Base-by-base conservation (phyloP, 2,797 vertebrate genomes). In the Oryzias dopingdopingensis region DNA sequence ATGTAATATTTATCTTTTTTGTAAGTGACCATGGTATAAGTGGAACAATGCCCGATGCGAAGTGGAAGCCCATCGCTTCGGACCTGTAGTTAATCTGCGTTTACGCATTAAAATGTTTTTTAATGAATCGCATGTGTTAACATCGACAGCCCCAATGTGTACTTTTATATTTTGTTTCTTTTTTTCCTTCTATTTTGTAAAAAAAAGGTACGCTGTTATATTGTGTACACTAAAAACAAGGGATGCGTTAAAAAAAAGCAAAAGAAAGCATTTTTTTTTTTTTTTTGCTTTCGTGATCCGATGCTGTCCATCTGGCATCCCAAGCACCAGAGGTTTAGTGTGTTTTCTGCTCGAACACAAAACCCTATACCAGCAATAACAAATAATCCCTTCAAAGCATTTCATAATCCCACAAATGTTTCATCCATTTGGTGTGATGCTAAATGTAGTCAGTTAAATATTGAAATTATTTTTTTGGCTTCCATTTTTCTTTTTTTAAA, bases 341-440 rank as follows among this genome's bases (percentile, higher is more conserved):
- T 77, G 78, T 77, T 76, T 62, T 72, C 69, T 54, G 68, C 66
- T 67, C 59, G 68, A 62, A 79, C 79, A 79, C 80, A 79, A 29
- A 66, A 69, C 78, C 70, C 86, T 56, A 72, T 68, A 61, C 57
- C 64, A 65, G 84, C 81, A 80, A 88, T 89, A 81, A 84, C 74
- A 62, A 80, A 74, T 92, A 92, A 92, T 91, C 90, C 88, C 77
- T 82, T 52, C 79, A 88, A 90, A 91, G 75, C 74, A 18, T 70
- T 62, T 61, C 62, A 67, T 68, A 90, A 90, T 90, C 88, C 74
- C 72, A 84, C 87, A 84, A 87, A 78, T 32, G 32, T 32, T 32
- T 8, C 32, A 32, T 12, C 32, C 32, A 32, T 32, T 32, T 32
- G 32, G 8, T 32, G 8, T 32, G 32, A 8, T 32, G 32, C 8